Evolutionary conservation across 35 echinoderm and acorn worm species (phyloP), one percentile per base, ranked within the genome.

Genomic region (Anneissia japonica): DNA sequence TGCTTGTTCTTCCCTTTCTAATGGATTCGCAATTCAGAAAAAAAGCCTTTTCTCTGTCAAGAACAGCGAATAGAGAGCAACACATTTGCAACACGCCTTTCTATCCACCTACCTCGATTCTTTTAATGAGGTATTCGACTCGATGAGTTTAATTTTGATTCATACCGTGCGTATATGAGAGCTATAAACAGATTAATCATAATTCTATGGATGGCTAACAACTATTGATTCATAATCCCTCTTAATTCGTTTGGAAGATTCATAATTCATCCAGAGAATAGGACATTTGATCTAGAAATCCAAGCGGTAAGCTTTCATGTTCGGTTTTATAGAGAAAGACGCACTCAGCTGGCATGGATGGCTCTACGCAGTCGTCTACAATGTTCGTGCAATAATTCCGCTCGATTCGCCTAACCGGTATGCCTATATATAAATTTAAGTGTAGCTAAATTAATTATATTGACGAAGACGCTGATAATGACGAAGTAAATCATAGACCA

Each of bases 181-280:
- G 51, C 51, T 64, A 45, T 45, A 64, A 64, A 64, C 51, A 64
- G 51, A 64, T 64, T 64, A 64, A 64, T 64, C 51, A 64, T 64
- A 64, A 64, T 64, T 6, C 51, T 64, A 26, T 64, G 51, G 51
- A 64, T 64, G 51, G 51, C 19, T 64, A 64, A 64, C 26, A 23
- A 19, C 51, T 64, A 64, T 64, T 64, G 51, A 64, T 64, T 64
- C 6, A 64, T 64, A 64, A 64, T 64, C 51, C 51, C 26, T 64
- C 51, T 64, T 64, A 64, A 64, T 64, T 64, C 51, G 51, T 64
- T 64, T 1, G 51, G 10, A 64, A 64, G 9, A 19, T 64, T 26
- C 6, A 64, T 64, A 64, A 64, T 26, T 64, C 51, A 64, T 64
- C 26, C 9, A 64, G 7, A 64, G 51, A 64, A 64, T 64, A 64